Conservation (phyloP, 2,888 invertebrate genomes). For the Epinotia nisella region DNA sequence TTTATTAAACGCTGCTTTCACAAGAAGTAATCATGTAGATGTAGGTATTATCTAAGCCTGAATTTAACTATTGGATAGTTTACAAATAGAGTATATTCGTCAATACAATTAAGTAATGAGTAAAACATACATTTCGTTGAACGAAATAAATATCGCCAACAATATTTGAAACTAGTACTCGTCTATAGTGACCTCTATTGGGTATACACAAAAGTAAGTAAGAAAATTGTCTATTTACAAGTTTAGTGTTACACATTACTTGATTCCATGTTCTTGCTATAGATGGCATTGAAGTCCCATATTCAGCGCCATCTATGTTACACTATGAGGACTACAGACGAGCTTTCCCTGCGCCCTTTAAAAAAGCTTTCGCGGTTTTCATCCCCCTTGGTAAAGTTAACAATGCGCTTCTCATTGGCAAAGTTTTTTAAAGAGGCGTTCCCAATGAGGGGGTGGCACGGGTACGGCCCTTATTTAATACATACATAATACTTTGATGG, state of each 20-base stretch:
- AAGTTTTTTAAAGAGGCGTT: constrained; percentile 59
- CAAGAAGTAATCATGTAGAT: too few species aligned
- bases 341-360: constrained; percentile 42
- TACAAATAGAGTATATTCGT: neutral
- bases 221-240: neutral
- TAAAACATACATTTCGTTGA: too few species aligned
- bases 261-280: constrained; percentile 6
- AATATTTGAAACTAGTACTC: neutral
- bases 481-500: constrained; percentile 12
- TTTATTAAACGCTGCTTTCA: too few species aligned
- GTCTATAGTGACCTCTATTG: constrained; percentile 21
- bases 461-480: constrained; percentile 36
- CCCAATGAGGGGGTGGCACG: constrained; percentile 67
- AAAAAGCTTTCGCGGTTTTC: constrained; percentile 50
- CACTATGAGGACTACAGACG: constrained; percentile 48
- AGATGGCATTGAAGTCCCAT: constrained; percentile 56
- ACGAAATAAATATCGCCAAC: neutral
- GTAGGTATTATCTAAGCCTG: neutral
- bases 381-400: constrained; percentile 49
- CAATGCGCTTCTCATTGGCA: constrained; percentile 46
- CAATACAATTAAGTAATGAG: neutral
- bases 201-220: neutral
- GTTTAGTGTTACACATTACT: neutral
- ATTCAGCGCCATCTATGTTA: constrained; percentile 60
- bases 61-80: neutral